Conservation (phyloP, 2,888 invertebrate genomes). For the Gastracanthus pulcherrimus region DNA sequence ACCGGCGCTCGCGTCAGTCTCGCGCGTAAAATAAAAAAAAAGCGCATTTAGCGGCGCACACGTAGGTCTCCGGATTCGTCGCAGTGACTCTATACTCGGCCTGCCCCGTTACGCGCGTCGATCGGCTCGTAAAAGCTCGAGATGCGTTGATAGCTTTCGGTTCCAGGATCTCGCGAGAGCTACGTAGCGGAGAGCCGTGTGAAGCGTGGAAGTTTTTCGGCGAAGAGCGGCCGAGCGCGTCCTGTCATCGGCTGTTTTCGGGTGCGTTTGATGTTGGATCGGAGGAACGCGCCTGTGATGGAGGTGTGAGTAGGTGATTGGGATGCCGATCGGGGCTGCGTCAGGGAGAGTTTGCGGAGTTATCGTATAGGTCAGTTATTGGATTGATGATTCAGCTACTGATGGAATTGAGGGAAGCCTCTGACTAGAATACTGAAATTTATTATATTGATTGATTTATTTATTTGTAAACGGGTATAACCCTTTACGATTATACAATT, state of each 20-base stretch:
- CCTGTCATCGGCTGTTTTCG: not conserved
- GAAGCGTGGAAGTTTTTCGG: not conserved
- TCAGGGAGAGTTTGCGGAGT: not conserved
- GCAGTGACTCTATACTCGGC: slow-evolving; percentile 57
- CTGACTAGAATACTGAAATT: too few relatives aligned
- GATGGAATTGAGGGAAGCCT: not conserved
- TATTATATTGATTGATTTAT: too few relatives aligned
- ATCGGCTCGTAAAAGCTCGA: slow-evolving; percentile 7
- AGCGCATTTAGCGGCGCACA: slow-evolving; percentile 7
- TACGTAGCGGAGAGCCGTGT: not conserved
- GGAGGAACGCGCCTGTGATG: too few relatives aligned
- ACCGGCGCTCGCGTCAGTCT: not conserved
- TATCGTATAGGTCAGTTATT: not conserved
- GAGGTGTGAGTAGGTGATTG: not conserved
- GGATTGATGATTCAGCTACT: not conserved
- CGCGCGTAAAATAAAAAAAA: not conserved
- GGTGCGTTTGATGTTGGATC: not conserved
- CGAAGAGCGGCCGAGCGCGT: not conserved
- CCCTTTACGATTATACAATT: too few relatives aligned
- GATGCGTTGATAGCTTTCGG: too few relatives aligned
- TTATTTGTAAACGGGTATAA: too few relatives aligned
- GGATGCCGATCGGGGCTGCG: not conserved
- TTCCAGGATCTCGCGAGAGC: slow-evolving; percentile 4
- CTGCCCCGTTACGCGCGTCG: slow-evolving; percentile 23
- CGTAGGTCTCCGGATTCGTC: slow-evolving; percentile 61